Evolutionary conservation across 2,113 vertebrate genomes (phyloP).

Genomic region (Nerophis lumbriciformis): DNA sequence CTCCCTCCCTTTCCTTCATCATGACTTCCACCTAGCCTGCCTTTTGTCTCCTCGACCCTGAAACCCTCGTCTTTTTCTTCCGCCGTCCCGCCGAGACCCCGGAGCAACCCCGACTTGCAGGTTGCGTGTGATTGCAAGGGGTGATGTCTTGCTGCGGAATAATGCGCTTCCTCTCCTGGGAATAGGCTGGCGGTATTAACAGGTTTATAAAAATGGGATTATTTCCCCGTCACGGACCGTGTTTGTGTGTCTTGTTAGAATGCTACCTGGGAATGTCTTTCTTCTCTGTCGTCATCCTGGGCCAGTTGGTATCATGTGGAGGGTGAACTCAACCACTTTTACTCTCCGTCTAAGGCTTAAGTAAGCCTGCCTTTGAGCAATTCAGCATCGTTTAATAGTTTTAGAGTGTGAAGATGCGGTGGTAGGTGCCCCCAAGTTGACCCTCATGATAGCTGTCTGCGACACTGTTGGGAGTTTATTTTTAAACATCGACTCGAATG

Average conservation of each 20-base stretch:
- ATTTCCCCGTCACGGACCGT: slow-evolving; percentile 42
- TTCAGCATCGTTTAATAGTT: slow-evolving; percentile 42
- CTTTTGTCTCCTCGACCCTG: slow-evolving; percentile 38
- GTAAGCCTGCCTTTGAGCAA: slow-evolving; percentile 28
- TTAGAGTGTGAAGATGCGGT: slow-evolving; percentile 26
- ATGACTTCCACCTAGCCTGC: slow-evolving; percentile 20
- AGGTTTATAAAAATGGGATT: slow-evolving; percentile 68
- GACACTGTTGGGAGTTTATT: slow-evolving; percentile 48
- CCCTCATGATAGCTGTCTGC: slow-evolving; percentile 27
- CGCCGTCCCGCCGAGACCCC: slow-evolving; percentile 31
- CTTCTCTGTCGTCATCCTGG: slow-evolving; percentile 34
- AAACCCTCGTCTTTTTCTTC: slow-evolving; percentile 23
- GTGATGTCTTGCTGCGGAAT: slow-evolving; percentile 37
- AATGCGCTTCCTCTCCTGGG: slow-evolving; percentile 54
- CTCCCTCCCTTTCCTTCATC: background rate
- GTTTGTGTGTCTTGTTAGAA: slow-evolving; percentile 56
- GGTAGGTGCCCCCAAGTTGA: slow-evolving; percentile 41
- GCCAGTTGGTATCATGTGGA: slow-evolving; percentile 17
- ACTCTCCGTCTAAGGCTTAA: slow-evolving; percentile 19
- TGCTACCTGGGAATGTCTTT: slow-evolving; percentile 50
- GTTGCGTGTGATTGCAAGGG: slow-evolving; percentile 35
- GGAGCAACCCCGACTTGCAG: slow-evolving; percentile 30
- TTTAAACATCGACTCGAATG: slow-evolving; percentile 46
- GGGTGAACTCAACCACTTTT: slow-evolving; percentile 22
- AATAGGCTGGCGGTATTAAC: slow-evolving; percentile 46